These are phyloP conservation scores for Thrips palmi DNA, from an alignment of 1,140 invertebrate species.

Conservation along the genomic window DNA sequence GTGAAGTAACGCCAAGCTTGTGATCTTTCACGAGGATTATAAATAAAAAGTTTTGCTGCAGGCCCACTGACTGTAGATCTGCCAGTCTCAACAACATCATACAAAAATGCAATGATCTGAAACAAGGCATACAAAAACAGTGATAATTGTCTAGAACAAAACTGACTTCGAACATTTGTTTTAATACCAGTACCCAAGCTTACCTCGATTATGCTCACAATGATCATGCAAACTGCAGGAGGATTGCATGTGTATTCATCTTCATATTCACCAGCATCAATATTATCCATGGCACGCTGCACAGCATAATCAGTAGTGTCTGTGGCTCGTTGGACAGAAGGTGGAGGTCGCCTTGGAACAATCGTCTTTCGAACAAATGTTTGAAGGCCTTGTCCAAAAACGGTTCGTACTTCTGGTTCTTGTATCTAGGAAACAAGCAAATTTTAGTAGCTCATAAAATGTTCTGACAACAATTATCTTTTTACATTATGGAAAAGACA, in stretches of 20 bases:
- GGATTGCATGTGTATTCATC: constrained; percentile 73
- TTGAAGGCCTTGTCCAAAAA: constrained; percentile 33
- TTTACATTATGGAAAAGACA: not conserved
- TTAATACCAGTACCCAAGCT: constrained; percentile 8
- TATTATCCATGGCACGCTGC: constrained; percentile 20
- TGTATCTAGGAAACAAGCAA: constrained; percentile 22
- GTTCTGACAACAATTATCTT: not conserved
- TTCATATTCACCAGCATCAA: constrained; percentile 57
- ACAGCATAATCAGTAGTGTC: not conserved
- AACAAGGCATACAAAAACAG: constrained; percentile 11
- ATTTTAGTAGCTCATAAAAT: constrained; percentile 7
- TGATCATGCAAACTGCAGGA: constrained; percentile 68
- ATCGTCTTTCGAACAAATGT: constrained; percentile 14
- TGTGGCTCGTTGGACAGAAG: too few relatives aligned
- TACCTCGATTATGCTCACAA: constrained; percentile 27
- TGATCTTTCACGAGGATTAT: constrained; percentile 69
- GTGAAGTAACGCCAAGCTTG: constrained; percentile 85
- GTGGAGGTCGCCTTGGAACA: constrained; percentile 11
- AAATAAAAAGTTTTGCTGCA: constrained; percentile 61
- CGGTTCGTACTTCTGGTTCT: constrained; percentile 34
- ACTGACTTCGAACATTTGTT: constrained; percentile 2
- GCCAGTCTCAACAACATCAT: constrained; percentile 26
- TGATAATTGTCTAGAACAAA: not conserved
- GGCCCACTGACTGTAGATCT: constrained; percentile 36
- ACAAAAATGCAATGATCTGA: constrained; percentile 18